Evolutionary conservation across 2,888 invertebrate species (phyloP).

Genomic region (Drosophila pseudotalamancana): DNA sequence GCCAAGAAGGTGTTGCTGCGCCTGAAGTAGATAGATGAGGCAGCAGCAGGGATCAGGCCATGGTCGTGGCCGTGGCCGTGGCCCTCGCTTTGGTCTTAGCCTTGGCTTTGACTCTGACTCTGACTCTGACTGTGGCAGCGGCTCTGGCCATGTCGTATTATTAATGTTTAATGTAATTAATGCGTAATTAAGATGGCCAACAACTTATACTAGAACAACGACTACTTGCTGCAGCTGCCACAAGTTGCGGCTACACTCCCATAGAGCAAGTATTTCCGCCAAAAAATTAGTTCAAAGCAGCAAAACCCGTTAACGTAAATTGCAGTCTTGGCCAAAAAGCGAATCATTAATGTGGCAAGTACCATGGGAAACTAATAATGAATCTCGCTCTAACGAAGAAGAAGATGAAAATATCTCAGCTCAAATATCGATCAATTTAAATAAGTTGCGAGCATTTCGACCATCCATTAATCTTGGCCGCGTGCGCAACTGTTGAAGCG

Average conservation of each 20-base stretch:
- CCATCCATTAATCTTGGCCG: slow-evolving; percentile 74
- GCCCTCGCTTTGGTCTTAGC: neutral
- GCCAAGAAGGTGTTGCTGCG: slow-evolving; percentile 69
- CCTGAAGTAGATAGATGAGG: slow-evolving; percentile 73
- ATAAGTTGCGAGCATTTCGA: slow-evolving; percentile 38
- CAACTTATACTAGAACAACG: slow-evolving; percentile 15
- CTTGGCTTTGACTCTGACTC: neutral
- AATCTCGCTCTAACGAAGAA: slow-evolving; percentile 6
- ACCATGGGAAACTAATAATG: slow-evolving; percentile 75
- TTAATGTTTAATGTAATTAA: slow-evolving; percentile 81
- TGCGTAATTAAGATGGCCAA: slow-evolving; percentile 79
- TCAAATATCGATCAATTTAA: slow-evolving; percentile 76
- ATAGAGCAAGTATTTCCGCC: slow-evolving; percentile 27
- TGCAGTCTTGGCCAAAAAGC: slow-evolving; percentile 46
- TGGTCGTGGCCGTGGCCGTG: neutral
- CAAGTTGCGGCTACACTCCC: neutral
- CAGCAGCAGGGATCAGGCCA: slow-evolving; percentile 12
- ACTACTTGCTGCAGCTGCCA: slow-evolving; percentile 3
- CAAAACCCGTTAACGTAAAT: slow-evolving; percentile 73
- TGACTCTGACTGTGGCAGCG: slow-evolving; percentile 22
- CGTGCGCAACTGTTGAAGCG: slow-evolving; percentile 76
- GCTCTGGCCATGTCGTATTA: slow-evolving; percentile 55
- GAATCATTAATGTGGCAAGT: slow-evolving; percentile 45
- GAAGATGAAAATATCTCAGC: slow-evolving; percentile 15
- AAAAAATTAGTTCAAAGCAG: slow-evolving; percentile 58